Percentiles rank a stretch among this genome's conserved stretches.
These are phyloP conservation scores for Caranx melampygus DNA, from an alignment of 2,113 vertebrate genomes.

Conservation along the genomic window DNA sequence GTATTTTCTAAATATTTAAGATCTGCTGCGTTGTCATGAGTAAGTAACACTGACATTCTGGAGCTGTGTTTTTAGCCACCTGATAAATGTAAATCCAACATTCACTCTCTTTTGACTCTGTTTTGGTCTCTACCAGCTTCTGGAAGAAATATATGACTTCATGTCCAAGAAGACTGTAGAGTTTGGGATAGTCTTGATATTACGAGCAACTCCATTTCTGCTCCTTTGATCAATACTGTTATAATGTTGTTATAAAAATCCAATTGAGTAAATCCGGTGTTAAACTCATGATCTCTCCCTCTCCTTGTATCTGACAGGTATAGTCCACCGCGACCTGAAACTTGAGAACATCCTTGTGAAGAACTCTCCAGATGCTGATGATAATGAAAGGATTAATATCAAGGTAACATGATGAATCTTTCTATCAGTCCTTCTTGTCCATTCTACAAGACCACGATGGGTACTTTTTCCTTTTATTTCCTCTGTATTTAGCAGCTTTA, in stretches of 20 bases:
- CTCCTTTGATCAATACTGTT: not conserved
- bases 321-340: constrained; percentile 90
- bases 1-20: not conserved
- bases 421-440: constrained; percentile 24
- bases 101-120: not conserved
- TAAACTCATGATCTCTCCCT: not conserved
- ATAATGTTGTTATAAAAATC: not conserved
- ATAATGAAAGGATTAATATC: constrained; percentile 86
- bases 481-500: constrained; percentile 54
- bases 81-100: not conserved
- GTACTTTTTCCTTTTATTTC: constrained; percentile 10
- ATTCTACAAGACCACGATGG: constrained; percentile 26
- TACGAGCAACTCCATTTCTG: not conserved
- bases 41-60: not conserved
- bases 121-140: not conserved
- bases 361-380: constrained; percentile 81
- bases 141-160: not conserved
- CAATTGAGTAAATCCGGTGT: not conserved
- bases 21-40: not conserved
- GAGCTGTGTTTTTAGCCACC: not conserved
- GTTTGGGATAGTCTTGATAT: no score
- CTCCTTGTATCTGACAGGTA: constrained; percentile 84
- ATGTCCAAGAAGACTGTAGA: not conserved
- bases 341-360: constrained; percentile 94
- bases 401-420: constrained; percentile 83